Evolutionary conservation across 1,140 invertebrate genomes (phyloP), one percentile per base, ranked within the genome.

Genomic region (Drosophila orena): DNA sequence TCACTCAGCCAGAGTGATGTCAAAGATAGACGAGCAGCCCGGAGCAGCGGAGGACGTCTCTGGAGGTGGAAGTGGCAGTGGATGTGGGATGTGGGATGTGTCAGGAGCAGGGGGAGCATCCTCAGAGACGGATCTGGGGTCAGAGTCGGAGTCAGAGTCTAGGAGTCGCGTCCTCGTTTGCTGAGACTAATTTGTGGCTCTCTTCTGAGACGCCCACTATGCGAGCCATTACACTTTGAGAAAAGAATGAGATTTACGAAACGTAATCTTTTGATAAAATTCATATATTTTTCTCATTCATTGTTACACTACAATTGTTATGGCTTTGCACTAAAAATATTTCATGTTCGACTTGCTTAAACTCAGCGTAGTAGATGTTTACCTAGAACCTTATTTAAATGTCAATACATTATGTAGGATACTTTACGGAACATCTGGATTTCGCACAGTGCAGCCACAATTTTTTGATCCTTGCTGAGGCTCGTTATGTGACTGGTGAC

Each of bases 111-210:
- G 65, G 56, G 65, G 53, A 43, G 57, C 20, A 30, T 43, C 46
- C 59, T 30, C 49, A 27, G 34, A 55, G 58, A 35, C 22, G 22
- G 34, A 27, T 52, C 56, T 37, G 24, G 43, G 27, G 30, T 24
- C 42, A n/a, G 34, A 42, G 62, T 61, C 76, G 65, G 54, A 46
- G 43, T 53, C 30, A 30, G 53, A 40, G 46, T 49, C 22, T 30
- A 30, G 34, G 11, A 52, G 60, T 56, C 81, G 79, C 59, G 66
- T 72, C 52, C 77, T 80, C 72, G 78, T 85, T 77, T 69, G 72
- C 77, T 43, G 61, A 62, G 81, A 81, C 83, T 88, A 88, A 86
- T 86, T 88, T 86, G 78, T 76, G 60, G 74, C 47, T 17, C 53
- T 52, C 54, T 49, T 53, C 49, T 54, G 44, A 53, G 72, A 69